phyloP scores from a whole-genome alignment of 2,888 invertebrate species.

The Mechanitis messenoides region DNA sequence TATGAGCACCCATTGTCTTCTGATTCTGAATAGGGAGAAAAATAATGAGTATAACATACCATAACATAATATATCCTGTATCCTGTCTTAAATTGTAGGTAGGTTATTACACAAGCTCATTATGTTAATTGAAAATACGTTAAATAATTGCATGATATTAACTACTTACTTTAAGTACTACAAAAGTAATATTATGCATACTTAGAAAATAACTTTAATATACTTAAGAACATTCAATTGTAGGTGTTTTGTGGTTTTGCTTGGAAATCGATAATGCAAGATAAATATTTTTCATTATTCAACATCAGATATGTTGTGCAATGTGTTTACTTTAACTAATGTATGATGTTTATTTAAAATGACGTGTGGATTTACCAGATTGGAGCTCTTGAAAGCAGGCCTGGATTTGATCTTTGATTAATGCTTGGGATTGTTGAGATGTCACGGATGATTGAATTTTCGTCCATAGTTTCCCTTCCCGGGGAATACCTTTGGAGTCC shows the following conservation, averaged over 20 bases:
- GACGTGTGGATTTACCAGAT: constrained; percentile 44
- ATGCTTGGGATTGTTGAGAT: constrained; percentile 61
- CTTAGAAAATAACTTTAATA: not conserved
- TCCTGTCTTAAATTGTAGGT: too few species aligned
- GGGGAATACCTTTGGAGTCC: constrained; percentile 64
- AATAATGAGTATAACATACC: not conserved
- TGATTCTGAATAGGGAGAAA: constrained; percentile 45
- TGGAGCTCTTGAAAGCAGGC: constrained; percentile 68
- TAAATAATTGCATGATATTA: not conserved
- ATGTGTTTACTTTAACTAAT: not conserved
- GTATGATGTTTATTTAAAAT: too few species aligned
- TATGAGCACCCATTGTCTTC: constrained; percentile 71
- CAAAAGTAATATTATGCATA: not conserved
- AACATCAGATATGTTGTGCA: constrained; percentile 1
- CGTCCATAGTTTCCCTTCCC: constrained; percentile 63
- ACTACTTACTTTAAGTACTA: not conserved
- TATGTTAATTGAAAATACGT: too few species aligned
- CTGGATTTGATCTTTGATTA: constrained; percentile 57
- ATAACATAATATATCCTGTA: not conserved
- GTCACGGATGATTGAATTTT: constrained; percentile 57
- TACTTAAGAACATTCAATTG: not conserved
- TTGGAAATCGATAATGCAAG: not conserved
- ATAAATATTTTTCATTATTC: constrained; percentile 4
- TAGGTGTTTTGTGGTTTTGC: constrained; percentile 1
- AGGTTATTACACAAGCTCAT: too few species aligned